Conservation (phyloP, 64 coral and sea anemone species). For the Montipora foliosa region DNA sequence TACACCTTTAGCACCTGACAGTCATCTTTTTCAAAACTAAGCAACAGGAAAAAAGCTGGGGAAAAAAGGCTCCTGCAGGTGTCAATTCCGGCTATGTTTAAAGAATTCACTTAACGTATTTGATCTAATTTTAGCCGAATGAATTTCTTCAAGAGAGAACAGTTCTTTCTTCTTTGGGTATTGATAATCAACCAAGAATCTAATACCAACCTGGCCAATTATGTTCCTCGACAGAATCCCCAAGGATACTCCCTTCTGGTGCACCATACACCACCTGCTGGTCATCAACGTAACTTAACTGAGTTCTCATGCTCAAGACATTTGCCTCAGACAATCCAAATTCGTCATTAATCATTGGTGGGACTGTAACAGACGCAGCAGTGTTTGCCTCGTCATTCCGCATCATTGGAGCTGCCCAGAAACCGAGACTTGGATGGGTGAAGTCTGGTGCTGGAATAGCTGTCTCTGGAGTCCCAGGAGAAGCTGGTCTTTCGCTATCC, state of each 20-base stretch:
- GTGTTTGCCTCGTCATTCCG: background rate
- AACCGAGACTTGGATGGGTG: constrained; percentile 58
- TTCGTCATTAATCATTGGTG: background rate
- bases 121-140: too few species aligned
- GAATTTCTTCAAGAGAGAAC: too few species aligned
- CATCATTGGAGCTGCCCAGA: constrained; percentile 43
- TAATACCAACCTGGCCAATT: background rate
- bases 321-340: background rate
- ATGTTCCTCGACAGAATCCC: background rate
- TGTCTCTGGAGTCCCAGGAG: constrained; percentile 68
- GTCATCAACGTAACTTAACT: background rate
- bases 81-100: too few species aligned
- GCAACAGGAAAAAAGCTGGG: too few species aligned
- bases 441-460: constrained; percentile 52
- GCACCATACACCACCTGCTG: background rate
- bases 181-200: background rate
- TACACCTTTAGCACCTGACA: too few species aligned
- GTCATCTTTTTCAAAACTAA: too few species aligned
- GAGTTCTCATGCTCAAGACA: background rate
- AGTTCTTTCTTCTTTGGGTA: too few species aligned
- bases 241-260: background rate
- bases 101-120: too few species aligned
- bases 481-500: constrained; percentile 15
- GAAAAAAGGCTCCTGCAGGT: too few species aligned
- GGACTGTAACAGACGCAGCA: background rate